Conservation (phyloP, 2,888 invertebrate species). For the Scrobipalpa atriplicella region DNA sequence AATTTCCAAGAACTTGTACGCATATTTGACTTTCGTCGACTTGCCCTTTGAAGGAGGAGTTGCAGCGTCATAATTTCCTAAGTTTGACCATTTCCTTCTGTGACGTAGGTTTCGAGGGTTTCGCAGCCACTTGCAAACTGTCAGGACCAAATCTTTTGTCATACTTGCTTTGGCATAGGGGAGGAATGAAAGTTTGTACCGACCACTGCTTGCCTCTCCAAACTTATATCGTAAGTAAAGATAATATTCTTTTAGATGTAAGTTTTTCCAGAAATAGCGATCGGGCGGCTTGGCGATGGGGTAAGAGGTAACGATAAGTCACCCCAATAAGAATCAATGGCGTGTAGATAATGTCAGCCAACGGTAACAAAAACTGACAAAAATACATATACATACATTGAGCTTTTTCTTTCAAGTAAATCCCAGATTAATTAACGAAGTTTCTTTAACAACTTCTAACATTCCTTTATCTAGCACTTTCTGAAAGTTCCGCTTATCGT, state of each 20-base stretch:
- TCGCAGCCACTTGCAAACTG: slow-evolving; percentile 3
- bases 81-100: slow-evolving; percentile 10
- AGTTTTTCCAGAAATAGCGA: not conserved
- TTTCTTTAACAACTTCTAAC: not conserved
- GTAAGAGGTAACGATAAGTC: not conserved
- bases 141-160: not conserved
- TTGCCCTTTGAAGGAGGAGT: not conserved
- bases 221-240: too few species aligned
- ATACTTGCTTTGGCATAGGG: not conserved
- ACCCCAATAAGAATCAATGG: not conserved
- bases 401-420: not conserved
- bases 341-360: not conserved
- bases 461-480: slow-evolving; percentile 7
- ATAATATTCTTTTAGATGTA: not conserved
- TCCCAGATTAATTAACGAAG: not conserved
- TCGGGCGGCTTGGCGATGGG: slow-evolving; percentile 1
- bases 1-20: not conserved
- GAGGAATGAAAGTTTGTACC: not conserved
- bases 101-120: slow-evolving; percentile 1
- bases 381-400: not conserved
- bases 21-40: not conserved
- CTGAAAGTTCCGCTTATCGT: slow-evolving; percentile 6
- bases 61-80: slow-evolving; percentile 30
- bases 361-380: not conserved
- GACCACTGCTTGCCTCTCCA: not conserved